Percentiles rank a stretch among this genome's conserved stretches.
These are phyloP conservation scores for Apogon talboti DNA, from an alignment of 2,797 vertebrate species.

Conservation along the genomic window DNA sequence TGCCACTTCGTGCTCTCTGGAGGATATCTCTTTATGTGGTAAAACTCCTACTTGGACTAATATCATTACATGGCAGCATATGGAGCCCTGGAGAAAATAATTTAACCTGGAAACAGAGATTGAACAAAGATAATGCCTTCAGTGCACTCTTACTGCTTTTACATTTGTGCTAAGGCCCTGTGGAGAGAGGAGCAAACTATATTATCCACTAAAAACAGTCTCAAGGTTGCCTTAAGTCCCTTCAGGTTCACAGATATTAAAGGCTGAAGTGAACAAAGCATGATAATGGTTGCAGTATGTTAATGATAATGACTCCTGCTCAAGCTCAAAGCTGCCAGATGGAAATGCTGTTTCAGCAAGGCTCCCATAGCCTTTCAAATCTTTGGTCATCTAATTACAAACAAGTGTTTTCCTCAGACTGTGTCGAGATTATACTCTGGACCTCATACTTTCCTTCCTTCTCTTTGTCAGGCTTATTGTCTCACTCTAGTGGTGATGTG, in stretches of 20 bases:
- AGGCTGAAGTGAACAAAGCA: slow-evolving; percentile 35
- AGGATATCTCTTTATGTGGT: slow-evolving; percentile 24
- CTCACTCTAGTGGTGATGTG: slow-evolving; percentile 70
- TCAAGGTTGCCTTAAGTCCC: slow-evolving; percentile 46
- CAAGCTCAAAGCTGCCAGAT: slow-evolving; percentile 45
- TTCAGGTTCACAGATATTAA: slow-evolving; percentile 15
- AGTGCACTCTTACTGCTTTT: slow-evolving; percentile 10
- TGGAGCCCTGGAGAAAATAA: slow-evolving; percentile 36
- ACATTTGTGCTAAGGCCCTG: slow-evolving; percentile 24
- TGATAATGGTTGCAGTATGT: slow-evolving; percentile 15
- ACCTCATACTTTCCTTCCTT: not conserved
- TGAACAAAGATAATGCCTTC: not conserved
- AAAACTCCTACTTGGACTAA: slow-evolving; percentile 24
- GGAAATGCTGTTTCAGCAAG: slow-evolving; percentile 50
- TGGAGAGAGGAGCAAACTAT: slow-evolving; percentile 29
- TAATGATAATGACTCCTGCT: slow-evolving; percentile 47
- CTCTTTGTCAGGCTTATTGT: slow-evolving; percentile 50
- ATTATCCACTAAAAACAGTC: slow-evolving; percentile 60
- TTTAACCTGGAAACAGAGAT: slow-evolving; percentile 35
- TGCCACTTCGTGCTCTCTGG: slow-evolving; percentile 24
- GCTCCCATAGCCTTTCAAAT: slow-evolving; percentile 17
- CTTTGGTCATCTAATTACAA: slow-evolving; percentile 55
- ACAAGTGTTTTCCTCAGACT: slow-evolving; percentile 42
- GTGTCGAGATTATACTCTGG: slow-evolving; percentile 32
- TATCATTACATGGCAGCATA: slow-evolving; percentile 32